Conservation (phyloP, 1,140 invertebrate species). For the Mylabris phalerata region DNA sequence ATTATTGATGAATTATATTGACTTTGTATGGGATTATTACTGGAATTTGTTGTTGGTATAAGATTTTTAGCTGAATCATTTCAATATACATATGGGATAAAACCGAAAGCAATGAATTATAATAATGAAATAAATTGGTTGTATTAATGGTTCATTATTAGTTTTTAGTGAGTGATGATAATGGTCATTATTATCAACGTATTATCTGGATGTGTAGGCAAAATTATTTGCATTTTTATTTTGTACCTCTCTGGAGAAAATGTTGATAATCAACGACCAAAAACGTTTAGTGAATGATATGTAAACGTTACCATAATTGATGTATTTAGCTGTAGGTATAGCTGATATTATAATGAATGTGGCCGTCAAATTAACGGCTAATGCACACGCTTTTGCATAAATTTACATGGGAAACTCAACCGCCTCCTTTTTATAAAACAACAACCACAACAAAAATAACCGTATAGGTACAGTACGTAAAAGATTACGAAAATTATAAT, state of each 20-base stretch:
- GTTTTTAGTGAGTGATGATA: conserved; percentile 39
- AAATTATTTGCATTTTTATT: conserved; percentile 28
- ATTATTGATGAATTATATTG: neutral
- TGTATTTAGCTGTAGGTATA: conserved; percentile 22
- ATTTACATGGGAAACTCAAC: conserved; percentile 22
- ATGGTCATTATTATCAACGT: conserved; percentile 35
- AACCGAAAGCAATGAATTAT: conserved; percentile 33
- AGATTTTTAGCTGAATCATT: conserved; percentile 34
- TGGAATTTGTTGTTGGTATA: conserved; percentile 6
- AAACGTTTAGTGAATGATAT: conserved; percentile 1
- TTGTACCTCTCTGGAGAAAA: neutral
- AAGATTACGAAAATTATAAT: too few relatives aligned
- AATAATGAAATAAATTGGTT: conserved; percentile 42
- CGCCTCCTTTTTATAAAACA: neutral
- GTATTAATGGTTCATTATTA: conserved; percentile 40
- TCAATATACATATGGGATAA: neutral
- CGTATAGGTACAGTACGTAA: too few relatives aligned
- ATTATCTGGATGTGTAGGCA: conserved; percentile 16
- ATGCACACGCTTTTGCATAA: conserved; percentile 20
- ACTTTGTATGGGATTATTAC: neutral
- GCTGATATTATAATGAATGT: conserved; percentile 22
- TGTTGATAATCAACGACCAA: too few relatives aligned
- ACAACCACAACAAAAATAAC: too few relatives aligned
- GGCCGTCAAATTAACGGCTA: conserved; percentile 23
- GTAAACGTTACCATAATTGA: conserved; percentile 19